Percentiles rank a stretch among this genome's conserved stretches.
Conservation (phyloP, 2,797 vertebrate genomes). For the Macropodus opercularis region DNA sequence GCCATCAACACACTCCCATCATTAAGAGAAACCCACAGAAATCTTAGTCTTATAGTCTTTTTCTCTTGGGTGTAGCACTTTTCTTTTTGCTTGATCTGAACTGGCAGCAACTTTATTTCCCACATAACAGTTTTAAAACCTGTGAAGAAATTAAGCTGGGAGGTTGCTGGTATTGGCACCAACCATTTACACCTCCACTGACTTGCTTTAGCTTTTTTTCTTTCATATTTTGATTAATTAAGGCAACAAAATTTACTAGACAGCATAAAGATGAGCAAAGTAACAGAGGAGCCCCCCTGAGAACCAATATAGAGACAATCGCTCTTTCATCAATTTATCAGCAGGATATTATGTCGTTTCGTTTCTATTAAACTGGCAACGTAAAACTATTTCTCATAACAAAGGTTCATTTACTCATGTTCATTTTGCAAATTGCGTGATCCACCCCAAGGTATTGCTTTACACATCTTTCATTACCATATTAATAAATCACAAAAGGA, state of each 20-base stretch:
- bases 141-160: conserved; percentile 38
- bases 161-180: conserved; percentile 28
- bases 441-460: neutral
- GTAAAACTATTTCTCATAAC: conserved; percentile 48
- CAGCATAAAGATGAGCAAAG: conserved; percentile 51
- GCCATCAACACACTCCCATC: neutral
- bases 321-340: conserved; percentile 63
- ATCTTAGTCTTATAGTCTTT: conserved; percentile 21
- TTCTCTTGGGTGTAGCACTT: neutral
- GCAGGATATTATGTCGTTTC: conserved; percentile 37
- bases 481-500: neutral
- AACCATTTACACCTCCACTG: conserved; percentile 27
- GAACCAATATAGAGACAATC: conserved; percentile 42
- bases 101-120: conserved; percentile 55
- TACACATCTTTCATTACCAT: conserved; percentile 4
- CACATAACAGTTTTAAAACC: conserved; percentile 54
- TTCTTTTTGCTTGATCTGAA: conserved; percentile 34
- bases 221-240: conserved; percentile 70
- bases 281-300: conserved; percentile 45
- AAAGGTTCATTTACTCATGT: conserved; percentile 22
- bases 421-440: conserved; percentile 9
- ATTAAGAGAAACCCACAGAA: neutral
- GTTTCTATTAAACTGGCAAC: conserved; percentile 25
- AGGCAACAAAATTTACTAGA: conserved; percentile 66
- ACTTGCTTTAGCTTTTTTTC: conserved; percentile 51